Conservation (phyloP, 2,113 vertebrate genomes). For the Phasianus colchicus region DNA sequence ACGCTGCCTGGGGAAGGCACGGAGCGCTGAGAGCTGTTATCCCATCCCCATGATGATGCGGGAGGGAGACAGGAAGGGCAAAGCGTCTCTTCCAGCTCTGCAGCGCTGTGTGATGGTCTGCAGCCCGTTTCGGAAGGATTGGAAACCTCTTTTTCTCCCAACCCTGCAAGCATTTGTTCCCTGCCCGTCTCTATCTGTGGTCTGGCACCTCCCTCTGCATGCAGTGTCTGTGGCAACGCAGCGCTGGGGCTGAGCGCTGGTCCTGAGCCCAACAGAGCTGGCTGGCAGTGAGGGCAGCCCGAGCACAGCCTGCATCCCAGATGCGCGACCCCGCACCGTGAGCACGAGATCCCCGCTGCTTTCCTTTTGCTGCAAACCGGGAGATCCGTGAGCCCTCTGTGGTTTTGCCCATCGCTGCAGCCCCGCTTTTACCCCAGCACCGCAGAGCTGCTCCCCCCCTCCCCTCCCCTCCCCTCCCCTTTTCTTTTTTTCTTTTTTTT, state of each 20-base stretch:
- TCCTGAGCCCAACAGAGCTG: background rate
- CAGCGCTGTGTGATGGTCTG: rapidly evolving
- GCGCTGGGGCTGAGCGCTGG: background rate
- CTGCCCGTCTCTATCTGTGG: background rate
- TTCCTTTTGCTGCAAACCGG: background rate
- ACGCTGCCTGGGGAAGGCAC: rapidly evolving
- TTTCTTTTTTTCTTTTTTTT: too few species aligned
- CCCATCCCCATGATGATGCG: background rate
- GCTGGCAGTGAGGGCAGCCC: background rate
- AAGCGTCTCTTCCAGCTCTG: background rate
- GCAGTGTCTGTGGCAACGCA: background rate
- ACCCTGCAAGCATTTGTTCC: background rate
- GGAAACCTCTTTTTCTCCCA: background rate
- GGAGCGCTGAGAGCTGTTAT: background rate
- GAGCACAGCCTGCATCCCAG: rapidly evolving
- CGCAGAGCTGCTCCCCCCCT: background rate
- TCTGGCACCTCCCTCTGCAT: background rate
- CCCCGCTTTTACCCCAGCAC: background rate
- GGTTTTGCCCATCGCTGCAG: background rate
- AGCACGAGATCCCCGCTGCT: background rate
- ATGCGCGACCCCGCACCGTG: rapidly evolving
- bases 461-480: too few species aligned
- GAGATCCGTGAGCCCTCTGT: background rate
- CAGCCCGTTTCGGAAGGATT: background rate
- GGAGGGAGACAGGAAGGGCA: background rate